Evolutionary conservation across 2,888 invertebrate genomes (phyloP).

Genomic region (Apeira syringaria): DNA sequence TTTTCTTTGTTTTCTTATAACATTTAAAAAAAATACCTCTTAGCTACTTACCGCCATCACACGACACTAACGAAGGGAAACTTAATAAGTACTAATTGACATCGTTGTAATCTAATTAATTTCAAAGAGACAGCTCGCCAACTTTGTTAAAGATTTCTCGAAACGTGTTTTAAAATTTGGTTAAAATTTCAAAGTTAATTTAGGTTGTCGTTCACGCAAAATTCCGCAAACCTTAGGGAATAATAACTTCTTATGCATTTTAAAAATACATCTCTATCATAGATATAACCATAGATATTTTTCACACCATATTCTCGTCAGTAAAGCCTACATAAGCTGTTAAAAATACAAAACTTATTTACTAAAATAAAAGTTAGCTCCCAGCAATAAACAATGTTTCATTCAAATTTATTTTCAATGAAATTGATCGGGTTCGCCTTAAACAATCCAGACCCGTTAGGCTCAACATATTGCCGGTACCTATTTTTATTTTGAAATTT

Average conservation of each 20-base stretch:
- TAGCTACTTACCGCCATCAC: conserved; percentile 1
- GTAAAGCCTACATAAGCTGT: no score
- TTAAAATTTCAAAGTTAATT: conserved; percentile 28
- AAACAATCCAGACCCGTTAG: conserved; percentile 42
- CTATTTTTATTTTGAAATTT: conserved; percentile 73
- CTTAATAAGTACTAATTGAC: conserved; percentile 34
- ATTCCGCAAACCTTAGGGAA: no score
- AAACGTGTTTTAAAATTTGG: conserved; percentile 27
- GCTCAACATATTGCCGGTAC: conserved; percentile 43
- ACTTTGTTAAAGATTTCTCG: conserved; percentile 15
- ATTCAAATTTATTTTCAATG: conserved; percentile 20
- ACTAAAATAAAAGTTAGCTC: background rate
- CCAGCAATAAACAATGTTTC: conserved; percentile 8
- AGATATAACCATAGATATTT: no score
- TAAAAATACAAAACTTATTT: background rate
- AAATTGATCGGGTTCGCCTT: conserved; percentile 15
- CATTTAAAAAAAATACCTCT: conserved; percentile 20
- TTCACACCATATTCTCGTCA: no score
- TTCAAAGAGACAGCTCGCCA: conserved; percentile 15
- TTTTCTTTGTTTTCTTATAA: no score
- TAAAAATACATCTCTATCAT: no score
- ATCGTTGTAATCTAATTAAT: conserved; percentile 46
- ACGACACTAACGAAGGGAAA: no score
- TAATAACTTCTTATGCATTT: no score
- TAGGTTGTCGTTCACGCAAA: conserved; percentile 10